These are phyloP conservation scores for Tipula helvola DNA, from an alignment of 2,888 invertebrate genomes.

Conservation along the genomic window DNA sequence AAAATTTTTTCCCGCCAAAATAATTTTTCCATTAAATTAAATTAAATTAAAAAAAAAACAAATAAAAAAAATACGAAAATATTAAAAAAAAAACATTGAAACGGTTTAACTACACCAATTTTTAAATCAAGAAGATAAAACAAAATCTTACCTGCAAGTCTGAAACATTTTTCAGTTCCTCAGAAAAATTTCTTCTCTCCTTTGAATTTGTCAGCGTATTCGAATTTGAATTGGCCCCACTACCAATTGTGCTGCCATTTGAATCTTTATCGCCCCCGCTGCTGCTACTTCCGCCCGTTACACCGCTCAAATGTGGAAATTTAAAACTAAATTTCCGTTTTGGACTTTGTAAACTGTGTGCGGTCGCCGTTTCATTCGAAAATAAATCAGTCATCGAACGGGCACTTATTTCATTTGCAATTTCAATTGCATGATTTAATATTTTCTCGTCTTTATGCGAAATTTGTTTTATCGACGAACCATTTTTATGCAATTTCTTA, in stretches of 20 bases:
- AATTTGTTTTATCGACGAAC: conserved; percentile 70
- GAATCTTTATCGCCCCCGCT: conserved; percentile 23
- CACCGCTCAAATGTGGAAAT: conserved; percentile 41
- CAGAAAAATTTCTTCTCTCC: conserved; percentile 69
- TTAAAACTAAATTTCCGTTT: conserved; percentile 68
- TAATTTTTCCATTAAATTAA: neutral
- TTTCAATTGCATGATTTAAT: conserved; percentile 81
- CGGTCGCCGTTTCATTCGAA: conserved; percentile 34
- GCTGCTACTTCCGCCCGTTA: neutral
- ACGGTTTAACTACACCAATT: conserved; percentile 7
- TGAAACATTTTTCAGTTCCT: conserved; percentile 72
- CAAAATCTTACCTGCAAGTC: conserved; percentile 65
- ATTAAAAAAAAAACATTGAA: neutral
- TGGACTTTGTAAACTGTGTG: conserved; percentile 49
- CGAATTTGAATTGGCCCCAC: conserved; percentile 24
- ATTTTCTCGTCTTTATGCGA: conserved; percentile 87
- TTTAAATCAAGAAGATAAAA: neutral
- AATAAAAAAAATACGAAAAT: neutral
- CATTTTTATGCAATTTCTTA: conserved; percentile 27
- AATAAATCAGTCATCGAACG: conserved; percentile 53
- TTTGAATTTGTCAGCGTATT: conserved; percentile 33
- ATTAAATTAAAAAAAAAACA: neutral
- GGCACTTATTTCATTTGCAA: conserved; percentile 83
- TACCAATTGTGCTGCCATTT: conserved; percentile 18
- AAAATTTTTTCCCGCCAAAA: neutral